phyloP scores from a whole-genome alignment of 2,888 invertebrate species.

The Hydraecia micacea region DNA sequence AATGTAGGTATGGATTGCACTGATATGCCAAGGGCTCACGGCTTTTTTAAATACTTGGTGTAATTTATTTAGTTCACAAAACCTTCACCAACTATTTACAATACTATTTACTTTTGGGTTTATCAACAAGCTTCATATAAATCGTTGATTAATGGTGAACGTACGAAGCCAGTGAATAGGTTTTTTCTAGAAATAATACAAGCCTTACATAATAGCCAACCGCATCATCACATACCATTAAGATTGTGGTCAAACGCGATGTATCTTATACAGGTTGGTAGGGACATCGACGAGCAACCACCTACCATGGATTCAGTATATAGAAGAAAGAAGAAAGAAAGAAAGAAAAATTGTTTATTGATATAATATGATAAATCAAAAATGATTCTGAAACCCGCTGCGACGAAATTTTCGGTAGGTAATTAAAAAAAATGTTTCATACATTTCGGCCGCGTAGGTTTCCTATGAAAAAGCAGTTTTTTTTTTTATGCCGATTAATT shows the following conservation, averaged over 20 bases:
- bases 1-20: neutral
- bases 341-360: no score
- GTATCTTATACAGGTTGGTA: neutral
- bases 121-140: neutral
- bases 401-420: no score
- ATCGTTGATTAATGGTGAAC: neutral
- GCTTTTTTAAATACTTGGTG: neutral
- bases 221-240: neutral
- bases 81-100: neutral
- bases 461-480: no score
- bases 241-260: neutral
- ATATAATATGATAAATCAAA: no score
- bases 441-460: no score
- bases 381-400: no score
- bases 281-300: no score
- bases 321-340: no score
- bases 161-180: neutral
- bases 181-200: neutral
- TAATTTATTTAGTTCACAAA: neutral
- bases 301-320: no score
- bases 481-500: no score
- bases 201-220: neutral
- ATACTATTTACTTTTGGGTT: neutral
- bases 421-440: no score
- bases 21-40: neutral